Percentiles rank a stretch among this genome's conserved stretches.
phyloP scores from a whole-genome alignment of 2,797 vertebrate genomes.

The Cephalopachus bancanus region DNA sequence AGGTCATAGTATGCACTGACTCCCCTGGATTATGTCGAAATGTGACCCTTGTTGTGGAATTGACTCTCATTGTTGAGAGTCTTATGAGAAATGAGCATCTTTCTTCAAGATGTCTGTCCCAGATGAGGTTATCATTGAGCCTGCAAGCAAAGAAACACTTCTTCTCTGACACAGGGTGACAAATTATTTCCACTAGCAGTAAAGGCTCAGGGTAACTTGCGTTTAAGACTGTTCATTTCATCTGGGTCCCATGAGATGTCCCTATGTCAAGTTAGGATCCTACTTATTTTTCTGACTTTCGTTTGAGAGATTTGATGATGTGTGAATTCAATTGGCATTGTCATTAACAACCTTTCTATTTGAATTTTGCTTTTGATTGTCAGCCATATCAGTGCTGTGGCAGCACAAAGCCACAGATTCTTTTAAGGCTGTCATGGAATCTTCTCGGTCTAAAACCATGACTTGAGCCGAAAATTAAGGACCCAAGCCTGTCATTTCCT shows the following conservation, averaged over 20 bases:
- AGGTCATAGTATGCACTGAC: neutral
- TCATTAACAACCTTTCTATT: neutral
- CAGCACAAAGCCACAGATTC: neutral
- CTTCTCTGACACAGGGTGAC: neutral
- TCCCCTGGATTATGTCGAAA: neutral
- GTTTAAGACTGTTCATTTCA: neutral
- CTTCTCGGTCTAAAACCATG: neutral
- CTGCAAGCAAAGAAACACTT: neutral
- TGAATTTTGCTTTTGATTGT: slow-evolving; percentile 10
- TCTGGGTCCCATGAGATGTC: neutral
- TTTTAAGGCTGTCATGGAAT: neutral
- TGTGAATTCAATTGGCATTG: neutral
- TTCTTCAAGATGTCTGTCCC: neutral
- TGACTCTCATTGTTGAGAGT: neutral
- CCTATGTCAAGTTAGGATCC: neutral
- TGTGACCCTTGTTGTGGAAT: neutral
- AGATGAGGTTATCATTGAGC: neutral
- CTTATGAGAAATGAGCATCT: neutral
- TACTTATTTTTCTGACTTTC: neutral
- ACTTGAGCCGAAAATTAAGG: neutral
- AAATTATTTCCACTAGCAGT: neutral
- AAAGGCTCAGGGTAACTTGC: neutral
- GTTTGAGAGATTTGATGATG: neutral
- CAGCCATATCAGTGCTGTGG: neutral
- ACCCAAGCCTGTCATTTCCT: neutral